A percentile compares a stretch with the other conserved stretches of the same genome.
phyloP scores from a whole-genome alignment of 1,140 invertebrate genomes.

The Thaumatotibia leucotreta region DNA sequence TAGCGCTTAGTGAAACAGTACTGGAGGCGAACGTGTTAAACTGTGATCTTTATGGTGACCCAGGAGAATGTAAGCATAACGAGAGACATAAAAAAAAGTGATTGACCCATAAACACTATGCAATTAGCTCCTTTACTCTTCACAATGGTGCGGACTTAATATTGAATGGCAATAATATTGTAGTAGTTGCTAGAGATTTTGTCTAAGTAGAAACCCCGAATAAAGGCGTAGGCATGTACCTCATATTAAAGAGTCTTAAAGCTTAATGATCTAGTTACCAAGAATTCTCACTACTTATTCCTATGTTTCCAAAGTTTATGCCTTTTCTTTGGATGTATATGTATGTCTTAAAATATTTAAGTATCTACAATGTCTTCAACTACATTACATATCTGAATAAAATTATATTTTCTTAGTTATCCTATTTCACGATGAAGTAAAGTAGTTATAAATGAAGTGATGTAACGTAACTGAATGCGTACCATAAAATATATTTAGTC shows the following conservation, averaged over 20 bases:
- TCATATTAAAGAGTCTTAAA: not conserved
- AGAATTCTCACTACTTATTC: not conserved
- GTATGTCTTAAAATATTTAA: not conserved
- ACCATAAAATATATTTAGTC: not conserved
- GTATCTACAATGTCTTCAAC: not conserved
- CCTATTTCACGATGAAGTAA: not conserved
- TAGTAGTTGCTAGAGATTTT: conserved; percentile 27
- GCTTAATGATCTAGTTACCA: not conserved
- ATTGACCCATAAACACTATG: no score
- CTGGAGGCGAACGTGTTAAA: no score
- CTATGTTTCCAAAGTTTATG: not conserved
- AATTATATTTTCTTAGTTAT: not conserved
- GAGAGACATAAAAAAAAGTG: no score
- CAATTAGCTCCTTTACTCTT: conserved; percentile 22
- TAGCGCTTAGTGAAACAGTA: no score
- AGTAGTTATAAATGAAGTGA: not conserved
- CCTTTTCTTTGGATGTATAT: not conserved
- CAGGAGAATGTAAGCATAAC: no score
- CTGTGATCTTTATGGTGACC: no score
- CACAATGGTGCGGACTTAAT: conserved; percentile 35
- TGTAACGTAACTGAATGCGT: conserved; percentile 8
- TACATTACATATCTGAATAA: conserved; percentile 12
- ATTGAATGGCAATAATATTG: conserved; percentile 39
- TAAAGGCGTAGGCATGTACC: not conserved
- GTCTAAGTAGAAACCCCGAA: conserved; percentile 16